phyloP scores from a whole-genome alignment of 2,797 vertebrate genomes.

The Myotis findleyi region DNA sequence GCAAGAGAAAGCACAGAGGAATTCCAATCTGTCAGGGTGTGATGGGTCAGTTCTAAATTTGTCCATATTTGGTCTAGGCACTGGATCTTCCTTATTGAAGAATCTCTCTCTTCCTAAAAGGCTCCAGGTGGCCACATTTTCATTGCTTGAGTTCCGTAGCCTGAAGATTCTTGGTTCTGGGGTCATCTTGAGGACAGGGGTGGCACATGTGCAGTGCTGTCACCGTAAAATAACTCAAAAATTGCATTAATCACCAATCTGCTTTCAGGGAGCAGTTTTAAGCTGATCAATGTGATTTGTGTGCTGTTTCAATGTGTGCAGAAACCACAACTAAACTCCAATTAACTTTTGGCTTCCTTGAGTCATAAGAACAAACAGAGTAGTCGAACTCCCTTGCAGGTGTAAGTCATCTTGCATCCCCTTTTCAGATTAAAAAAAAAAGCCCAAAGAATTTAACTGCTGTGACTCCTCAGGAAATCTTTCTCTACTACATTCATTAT shows the following conservation, averaged over 20 bases:
- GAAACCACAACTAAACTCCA: neutral
- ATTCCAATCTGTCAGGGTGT: neutral
- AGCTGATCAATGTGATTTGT: neutral
- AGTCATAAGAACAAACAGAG: slow-evolving; percentile 7
- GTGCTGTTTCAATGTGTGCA: neutral
- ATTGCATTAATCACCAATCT: neutral
- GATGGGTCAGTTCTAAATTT: neutral
- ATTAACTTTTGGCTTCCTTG: neutral
- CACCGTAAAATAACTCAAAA: neutral
- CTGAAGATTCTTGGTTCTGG: neutral
- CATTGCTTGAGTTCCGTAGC: neutral
- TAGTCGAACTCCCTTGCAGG: neutral
- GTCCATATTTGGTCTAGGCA: neutral
- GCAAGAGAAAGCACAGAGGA: neutral
- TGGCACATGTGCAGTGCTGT: neutral
- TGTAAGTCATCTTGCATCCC: slow-evolving; percentile 10
- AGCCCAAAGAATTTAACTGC: slow-evolving; percentile 17
- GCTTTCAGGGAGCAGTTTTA: neutral
- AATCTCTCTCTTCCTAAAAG: neutral
- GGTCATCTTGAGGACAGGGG: neutral
- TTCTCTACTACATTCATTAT: slow-evolving; percentile 34
- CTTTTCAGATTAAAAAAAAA: neutral
- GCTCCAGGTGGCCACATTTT: neutral
- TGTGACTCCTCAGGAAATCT: slow-evolving; percentile 40
- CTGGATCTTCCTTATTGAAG: neutral